Percentiles rank a stretch among this genome's conserved stretches.
Conservation (phyloP, 1,140 invertebrate species). For the Lasioglossum baleicum region DNA sequence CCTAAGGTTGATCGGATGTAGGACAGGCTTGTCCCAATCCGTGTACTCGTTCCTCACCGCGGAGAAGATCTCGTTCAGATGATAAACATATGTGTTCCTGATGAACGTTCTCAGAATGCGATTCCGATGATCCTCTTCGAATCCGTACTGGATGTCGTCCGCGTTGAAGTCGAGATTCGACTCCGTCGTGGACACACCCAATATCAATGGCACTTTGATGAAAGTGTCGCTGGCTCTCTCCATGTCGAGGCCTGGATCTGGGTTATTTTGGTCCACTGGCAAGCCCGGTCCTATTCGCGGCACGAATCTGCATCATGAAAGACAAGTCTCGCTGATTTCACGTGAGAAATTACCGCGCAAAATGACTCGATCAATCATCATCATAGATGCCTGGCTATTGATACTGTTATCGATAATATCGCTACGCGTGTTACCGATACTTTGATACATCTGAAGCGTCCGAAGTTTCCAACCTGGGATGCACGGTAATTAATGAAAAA, state of each 20-base stretch:
- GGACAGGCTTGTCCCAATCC: constrained; percentile 92
- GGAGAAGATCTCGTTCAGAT: constrained; percentile 95
- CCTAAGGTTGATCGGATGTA: constrained; percentile 90
- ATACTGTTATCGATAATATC: too few species aligned
- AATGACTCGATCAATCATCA: too few species aligned
- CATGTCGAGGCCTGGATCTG: constrained; percentile 83
- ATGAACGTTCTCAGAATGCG: constrained; percentile 89
- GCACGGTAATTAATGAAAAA: too few species aligned
- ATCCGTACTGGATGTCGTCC: constrained; percentile 87
- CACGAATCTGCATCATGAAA: constrained; percentile 71
- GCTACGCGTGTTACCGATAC: too few species aligned
- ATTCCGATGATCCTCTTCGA: constrained; percentile 88
- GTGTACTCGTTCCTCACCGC: constrained; percentile 96
- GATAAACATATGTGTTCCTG: constrained; percentile 92
- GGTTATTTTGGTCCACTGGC: constrained; percentile 83
- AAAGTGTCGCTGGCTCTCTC: constrained; percentile 85
- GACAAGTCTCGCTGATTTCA: too few species aligned
- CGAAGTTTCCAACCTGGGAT: too few species aligned
- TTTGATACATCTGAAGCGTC: too few species aligned
- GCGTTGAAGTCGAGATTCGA: constrained; percentile 88
- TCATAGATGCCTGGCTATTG: too few species aligned
- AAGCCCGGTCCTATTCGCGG: constrained; percentile 84
- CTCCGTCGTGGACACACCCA: constrained; percentile 87
- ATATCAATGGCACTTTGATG: constrained; percentile 84
- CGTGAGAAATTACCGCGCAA: too few species aligned